These are phyloP conservation scores for Timandra comae DNA, from an alignment of 2,888 invertebrate species.

Conservation along the genomic window DNA sequence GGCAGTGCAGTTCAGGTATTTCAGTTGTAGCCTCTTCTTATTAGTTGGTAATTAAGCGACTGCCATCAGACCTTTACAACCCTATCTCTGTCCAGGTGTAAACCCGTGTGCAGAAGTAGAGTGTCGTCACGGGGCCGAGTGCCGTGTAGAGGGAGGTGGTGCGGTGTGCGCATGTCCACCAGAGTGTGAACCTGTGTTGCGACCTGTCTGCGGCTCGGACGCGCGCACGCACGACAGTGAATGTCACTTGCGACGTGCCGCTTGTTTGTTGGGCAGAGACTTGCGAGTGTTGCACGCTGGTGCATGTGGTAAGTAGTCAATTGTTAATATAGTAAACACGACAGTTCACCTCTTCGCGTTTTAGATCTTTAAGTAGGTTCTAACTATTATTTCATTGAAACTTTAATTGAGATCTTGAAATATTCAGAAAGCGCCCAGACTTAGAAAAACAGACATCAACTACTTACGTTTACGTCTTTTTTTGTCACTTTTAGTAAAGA, in stretches of 20 bases:
- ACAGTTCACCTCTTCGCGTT: too few relatives aligned
- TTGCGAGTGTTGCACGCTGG: slow-evolving; percentile 64
- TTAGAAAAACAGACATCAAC: too few relatives aligned
- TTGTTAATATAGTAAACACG: too few relatives aligned
- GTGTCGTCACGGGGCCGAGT: slow-evolving; percentile 88
- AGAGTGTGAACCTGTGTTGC: slow-evolving; percentile 85
- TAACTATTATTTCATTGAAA: too few relatives aligned
- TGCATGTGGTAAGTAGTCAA: slow-evolving; percentile 63
- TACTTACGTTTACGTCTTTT: too few relatives aligned
- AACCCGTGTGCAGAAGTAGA: slow-evolving; percentile 90
- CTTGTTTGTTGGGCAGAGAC: slow-evolving; percentile 77
- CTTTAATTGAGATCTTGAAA: too few relatives aligned
- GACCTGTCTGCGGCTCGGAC: slow-evolving; percentile 91
- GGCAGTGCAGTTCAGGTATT: slow-evolving; percentile 87
- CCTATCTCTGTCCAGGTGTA: too few relatives aligned
- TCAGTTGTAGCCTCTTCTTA: neutral
- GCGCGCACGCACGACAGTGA: slow-evolving; percentile 89
- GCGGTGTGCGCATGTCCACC: slow-evolving; percentile 91
- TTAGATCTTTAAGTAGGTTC: too few relatives aligned
- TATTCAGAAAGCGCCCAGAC: too few relatives aligned
- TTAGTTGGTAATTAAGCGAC: too few relatives aligned
- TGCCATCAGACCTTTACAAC: too few relatives aligned
- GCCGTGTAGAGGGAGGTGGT: slow-evolving; percentile 85
- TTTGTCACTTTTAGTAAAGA: too few relatives aligned
- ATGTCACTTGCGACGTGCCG: slow-evolving; percentile 86